Conservation (phyloP, 2,888 invertebrate species). For the Mongoloraphidia duomilia region DNA sequence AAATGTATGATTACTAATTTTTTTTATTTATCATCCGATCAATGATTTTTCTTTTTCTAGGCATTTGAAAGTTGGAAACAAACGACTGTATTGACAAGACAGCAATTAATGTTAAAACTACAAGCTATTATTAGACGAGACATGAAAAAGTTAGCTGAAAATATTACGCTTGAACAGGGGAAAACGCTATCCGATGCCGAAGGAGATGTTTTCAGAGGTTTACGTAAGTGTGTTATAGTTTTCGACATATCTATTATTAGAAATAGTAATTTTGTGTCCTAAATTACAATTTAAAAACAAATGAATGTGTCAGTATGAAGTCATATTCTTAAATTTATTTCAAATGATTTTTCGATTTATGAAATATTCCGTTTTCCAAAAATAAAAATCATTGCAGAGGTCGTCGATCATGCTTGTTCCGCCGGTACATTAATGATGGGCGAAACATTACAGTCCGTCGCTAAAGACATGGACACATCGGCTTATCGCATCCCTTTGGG, state of each 20-base stretch:
- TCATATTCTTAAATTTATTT: neutral
- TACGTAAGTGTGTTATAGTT: constrained; percentile 55
- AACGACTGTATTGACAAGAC: constrained; percentile 81
- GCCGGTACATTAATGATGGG: constrained; percentile 87
- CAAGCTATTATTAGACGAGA: constrained; percentile 78
- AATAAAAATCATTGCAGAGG: constrained; percentile 44
- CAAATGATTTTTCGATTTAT: neutral
- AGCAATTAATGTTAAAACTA: constrained; percentile 54
- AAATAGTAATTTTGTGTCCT: no score
- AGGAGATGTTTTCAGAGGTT: constrained; percentile 92
- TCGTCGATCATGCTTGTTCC: constrained; percentile 92
- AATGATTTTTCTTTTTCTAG: constrained; percentile 3
- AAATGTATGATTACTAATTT: constrained; percentile 29
- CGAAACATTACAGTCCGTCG: constrained; percentile 72
- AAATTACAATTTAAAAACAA: neutral
- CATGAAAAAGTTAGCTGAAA: constrained; percentile 77
- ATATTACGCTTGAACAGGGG: constrained; percentile 91
- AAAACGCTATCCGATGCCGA: constrained; percentile 95
- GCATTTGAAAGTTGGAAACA: constrained; percentile 71
- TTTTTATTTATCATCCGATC: neutral
- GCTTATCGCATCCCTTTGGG: constrained; percentile 87
- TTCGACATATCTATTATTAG: neutral
- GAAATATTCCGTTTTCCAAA: neutral
- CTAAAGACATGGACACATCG: constrained; percentile 94
- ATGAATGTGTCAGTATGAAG: neutral